Evolutionary conservation across 2,797 vertebrate genomes (phyloP), one percentile per base, ranked within the genome.

Genomic region (Zenarchopterus dispar): DNA sequence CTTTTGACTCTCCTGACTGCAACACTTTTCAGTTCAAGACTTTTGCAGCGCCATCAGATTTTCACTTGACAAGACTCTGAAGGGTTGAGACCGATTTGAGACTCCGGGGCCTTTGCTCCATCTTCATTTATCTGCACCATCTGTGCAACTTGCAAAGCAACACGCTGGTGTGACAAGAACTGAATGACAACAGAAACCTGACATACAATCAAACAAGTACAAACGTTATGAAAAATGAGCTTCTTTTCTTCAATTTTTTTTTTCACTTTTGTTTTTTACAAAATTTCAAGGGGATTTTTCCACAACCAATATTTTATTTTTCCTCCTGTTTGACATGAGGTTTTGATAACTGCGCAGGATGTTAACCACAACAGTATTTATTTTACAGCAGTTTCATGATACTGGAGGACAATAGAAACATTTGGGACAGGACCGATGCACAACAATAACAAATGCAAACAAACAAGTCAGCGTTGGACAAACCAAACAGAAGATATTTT

Each of bases 401-500:
- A 80, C 67, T 60, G 84, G 75, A 86, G 85, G 79, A 89, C 78
- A 78, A 77, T 52, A 74, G 77, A 89, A 85, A 88, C 84, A 84
- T 88, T 64, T 80, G 83, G 81, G 86, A 92, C 81, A 78, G 84
- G 88, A 91, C 84, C 36, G 81, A 91, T 90, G 90, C 88, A 89
- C 89, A 83, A 90, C 88, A 89, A 81, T 85, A 88, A 90, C 84
- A 78, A 87, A 92, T 72, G 87, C 84, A 85, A 90, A 91, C 84
- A 88, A 86, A 89, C 78, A 82, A 78, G 80, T 90, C 84, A 88
- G 85, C 88, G 85, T 85, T 78, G 85, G 84, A 91, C 88, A 90
- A 90, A 90, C 88, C 59, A 84, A 91, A 89, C 82, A 87, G 75
- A 90, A 91, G 84, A 90, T 90, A 90, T 83, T 87, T 87, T 89